Percentiles rank a stretch among this genome's conserved stretches.
These are phyloP conservation scores for Muschampia plurimacula DNA, from an alignment of 2,888 invertebrate genomes.

Conservation along the genomic window DNA sequence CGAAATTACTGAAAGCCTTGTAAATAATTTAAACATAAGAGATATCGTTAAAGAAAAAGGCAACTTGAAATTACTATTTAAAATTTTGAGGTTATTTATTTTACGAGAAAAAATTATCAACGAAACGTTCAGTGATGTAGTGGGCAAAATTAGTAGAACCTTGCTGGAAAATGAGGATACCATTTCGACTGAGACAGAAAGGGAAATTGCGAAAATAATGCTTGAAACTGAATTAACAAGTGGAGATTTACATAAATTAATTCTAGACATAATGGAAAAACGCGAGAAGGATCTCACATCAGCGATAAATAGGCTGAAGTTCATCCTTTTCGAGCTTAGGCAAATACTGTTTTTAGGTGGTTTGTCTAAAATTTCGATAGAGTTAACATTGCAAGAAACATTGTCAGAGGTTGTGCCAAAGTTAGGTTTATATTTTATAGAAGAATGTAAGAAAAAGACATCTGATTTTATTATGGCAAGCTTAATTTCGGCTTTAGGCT, in stretches of 20 bases:
- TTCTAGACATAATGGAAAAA: neutral
- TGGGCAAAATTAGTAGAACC: neutral
- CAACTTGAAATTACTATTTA: constrained; percentile 13
- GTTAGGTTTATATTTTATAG: neutral
- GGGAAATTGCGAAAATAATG: neutral
- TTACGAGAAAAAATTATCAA: neutral
- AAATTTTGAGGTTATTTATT: constrained; percentile 2
- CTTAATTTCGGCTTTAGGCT: neutral
- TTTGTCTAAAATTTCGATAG: neutral
- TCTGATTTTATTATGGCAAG: constrained; percentile 3
- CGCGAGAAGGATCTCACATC: neutral
- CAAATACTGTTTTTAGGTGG: neutral
- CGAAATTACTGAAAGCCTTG: neutral
- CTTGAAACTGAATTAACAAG: neutral
- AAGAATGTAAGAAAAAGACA: constrained; percentile 17
- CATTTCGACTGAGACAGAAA: neutral
- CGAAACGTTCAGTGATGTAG: neutral
- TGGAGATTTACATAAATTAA: neutral
- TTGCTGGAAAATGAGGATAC: neutral
- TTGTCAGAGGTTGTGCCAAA: neutral
- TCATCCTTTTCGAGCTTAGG: neutral
- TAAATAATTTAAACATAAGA: neutral
- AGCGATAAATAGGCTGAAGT: neutral
- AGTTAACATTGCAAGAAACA: neutral
- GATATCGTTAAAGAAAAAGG: constrained; percentile 1